Evolutionary conservation across 1,140 invertebrate species (phyloP).

Genomic region (Wasmannia auropunctata): DNA sequence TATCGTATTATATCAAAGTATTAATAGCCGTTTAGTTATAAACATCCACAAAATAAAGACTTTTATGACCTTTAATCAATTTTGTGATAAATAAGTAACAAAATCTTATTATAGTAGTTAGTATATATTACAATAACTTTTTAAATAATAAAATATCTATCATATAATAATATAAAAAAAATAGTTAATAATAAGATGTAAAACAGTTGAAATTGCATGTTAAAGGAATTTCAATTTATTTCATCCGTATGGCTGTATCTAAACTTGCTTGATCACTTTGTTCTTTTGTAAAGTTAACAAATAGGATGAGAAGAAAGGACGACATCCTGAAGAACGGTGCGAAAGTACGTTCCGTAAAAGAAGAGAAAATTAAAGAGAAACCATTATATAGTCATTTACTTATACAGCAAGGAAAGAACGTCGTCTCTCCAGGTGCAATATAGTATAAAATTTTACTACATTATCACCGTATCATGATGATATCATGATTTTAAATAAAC

Average conservation of each 20-base stretch:
- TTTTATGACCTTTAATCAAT: background rate
- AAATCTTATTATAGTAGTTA: background rate
- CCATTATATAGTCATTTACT: background rate
- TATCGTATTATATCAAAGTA: background rate
- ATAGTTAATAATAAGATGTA: background rate
- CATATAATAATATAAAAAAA: background rate
- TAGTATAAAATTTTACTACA: background rate
- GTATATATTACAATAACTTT: no score
- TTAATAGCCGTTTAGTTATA: slow-evolving; percentile 7
- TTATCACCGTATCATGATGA: background rate
- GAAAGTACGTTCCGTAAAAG: background rate
- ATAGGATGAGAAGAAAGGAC: background rate
- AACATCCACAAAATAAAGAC: background rate
- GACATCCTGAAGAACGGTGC: background rate
- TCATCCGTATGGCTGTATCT: slow-evolving; percentile 7
- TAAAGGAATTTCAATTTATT: background rate
- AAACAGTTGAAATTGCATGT: background rate
- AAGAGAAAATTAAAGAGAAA: background rate
- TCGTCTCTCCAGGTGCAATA: background rate
- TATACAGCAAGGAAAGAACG: background rate
- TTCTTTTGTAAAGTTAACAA: background rate
- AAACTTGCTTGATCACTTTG: background rate
- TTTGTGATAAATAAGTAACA: background rate
- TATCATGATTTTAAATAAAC: background rate
- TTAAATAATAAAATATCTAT: no score